Percentiles rank a stretch among this genome's conserved stretches.
phyloP scores from a whole-genome alignment of 2,888 invertebrate species.

The Cylindroiulus punctatus region DNA sequence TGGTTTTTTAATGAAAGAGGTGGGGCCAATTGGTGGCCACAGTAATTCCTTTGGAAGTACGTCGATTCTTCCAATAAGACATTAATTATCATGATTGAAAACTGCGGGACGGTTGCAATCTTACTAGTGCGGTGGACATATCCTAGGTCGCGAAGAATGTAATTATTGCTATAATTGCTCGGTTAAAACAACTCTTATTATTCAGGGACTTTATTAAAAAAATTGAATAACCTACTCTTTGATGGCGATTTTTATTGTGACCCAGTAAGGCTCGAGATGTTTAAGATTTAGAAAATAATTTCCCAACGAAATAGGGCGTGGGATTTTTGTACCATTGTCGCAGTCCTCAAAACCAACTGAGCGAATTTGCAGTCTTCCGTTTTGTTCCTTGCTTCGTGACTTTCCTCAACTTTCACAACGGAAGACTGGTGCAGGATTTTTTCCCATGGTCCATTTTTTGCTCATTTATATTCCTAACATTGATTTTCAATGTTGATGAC shows the following conservation, averaged over 20 bases:
- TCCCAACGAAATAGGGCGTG: background rate
- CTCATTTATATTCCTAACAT: background rate
- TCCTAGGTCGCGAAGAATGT: conserved; percentile 19
- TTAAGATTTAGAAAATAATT: background rate
- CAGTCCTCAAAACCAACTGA: no score
- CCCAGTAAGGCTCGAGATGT: background rate
- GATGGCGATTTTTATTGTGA: background rate
- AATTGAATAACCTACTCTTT: background rate
- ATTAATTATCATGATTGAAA: background rate
- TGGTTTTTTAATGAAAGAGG: conserved; percentile 16
- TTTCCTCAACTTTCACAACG: background rate
- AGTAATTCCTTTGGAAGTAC: conserved; percentile 6
- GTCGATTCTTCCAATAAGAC: background rate
- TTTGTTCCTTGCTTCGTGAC: background rate
- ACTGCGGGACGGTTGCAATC: conserved; percentile 42
- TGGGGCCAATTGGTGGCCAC: background rate
- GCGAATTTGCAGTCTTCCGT: no score
- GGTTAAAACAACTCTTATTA: conserved; percentile 27
- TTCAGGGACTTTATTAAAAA: conserved; percentile 40
- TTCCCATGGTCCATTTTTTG: background rate
- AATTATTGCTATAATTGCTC: conserved; percentile 27
- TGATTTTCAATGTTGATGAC: conserved; percentile 15
- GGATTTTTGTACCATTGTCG: background rate
- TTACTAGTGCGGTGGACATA: conserved; percentile 15
- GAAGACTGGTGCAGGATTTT: background rate